A percentile compares a stretch with the other conserved stretches of the same genome.
phyloP scores from a whole-genome alignment of 2,888 invertebrate genomes.

The Luperina testacea region DNA sequence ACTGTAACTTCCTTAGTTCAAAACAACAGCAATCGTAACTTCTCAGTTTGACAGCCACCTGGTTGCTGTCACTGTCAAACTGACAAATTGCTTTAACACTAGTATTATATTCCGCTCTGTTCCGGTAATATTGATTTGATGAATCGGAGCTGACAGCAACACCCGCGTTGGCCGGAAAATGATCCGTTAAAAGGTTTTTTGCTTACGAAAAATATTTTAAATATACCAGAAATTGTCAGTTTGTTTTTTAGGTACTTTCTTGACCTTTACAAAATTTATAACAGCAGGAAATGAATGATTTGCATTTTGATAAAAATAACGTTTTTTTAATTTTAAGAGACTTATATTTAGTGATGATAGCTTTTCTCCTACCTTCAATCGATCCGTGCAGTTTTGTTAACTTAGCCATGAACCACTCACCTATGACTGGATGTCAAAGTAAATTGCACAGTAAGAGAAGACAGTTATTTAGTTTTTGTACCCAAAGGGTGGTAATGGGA shows the following conservation, averaged over 20 bases:
- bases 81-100: slow-evolving; percentile 34
- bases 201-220: slow-evolving; percentile 6
- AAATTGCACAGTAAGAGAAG: not conserved
- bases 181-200: slow-evolving; percentile 24
- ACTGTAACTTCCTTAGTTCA: not conserved
- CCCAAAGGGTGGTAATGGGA: too few relatives aligned
- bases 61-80: slow-evolving; percentile 29
- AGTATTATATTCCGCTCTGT: slow-evolving; percentile 14
- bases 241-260: too few relatives aligned
- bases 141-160: slow-evolving; percentile 38
- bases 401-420: not conserved
- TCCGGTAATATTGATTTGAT: slow-evolving; percentile 41
- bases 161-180: slow-evolving; percentile 10
- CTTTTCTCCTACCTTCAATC: too few relatives aligned
- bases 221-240: not conserved
- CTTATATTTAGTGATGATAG: not conserved
- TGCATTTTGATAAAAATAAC: not conserved
- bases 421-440: not conserved
- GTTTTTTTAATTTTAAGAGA: not conserved
- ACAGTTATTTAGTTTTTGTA: not conserved
- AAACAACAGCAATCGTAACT: slow-evolving; percentile 1
- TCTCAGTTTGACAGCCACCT: slow-evolving; percentile 19
- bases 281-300: not conserved
- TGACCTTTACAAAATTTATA: not conserved
- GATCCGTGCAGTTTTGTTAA: too few relatives aligned